Percentiles rank a stretch among this genome's conserved stretches.
phyloP scores from a whole-genome alignment of 2,888 invertebrate genomes.

The Apantesis nais region DNA sequence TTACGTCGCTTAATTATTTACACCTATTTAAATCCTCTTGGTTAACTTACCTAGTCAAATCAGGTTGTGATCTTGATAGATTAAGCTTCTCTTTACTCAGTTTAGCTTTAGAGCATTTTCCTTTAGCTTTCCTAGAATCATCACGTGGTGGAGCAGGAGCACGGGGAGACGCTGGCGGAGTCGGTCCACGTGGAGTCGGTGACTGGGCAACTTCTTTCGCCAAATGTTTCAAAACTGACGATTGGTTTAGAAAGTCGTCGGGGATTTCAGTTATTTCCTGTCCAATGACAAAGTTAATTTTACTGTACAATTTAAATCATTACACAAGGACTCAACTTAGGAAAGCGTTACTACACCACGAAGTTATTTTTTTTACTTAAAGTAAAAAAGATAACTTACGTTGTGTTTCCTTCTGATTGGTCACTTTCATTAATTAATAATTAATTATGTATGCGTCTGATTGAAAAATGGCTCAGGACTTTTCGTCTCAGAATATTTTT shows the following conservation, averaged over 20 bases:
- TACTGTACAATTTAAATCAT: neutral
- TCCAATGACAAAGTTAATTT: neutral
- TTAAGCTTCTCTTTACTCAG: constrained; percentile 87
- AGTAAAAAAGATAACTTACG: no score
- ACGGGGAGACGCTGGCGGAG: constrained; percentile 71
- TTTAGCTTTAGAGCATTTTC: constrained; percentile 71
- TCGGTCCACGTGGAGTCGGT: constrained; percentile 69
- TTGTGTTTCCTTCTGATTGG: no score
- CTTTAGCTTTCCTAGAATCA: constrained; percentile 63
- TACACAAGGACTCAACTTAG: neutral
- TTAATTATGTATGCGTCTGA: no score
- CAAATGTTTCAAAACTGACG: constrained; percentile 93
- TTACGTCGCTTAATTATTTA: neutral
- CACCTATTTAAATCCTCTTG: neutral
- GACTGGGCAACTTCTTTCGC: constrained; percentile 90
- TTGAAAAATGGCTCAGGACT: no score
- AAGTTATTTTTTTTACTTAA: no score
- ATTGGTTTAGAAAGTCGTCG: constrained; percentile 93
- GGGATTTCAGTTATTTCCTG: constrained; percentile 93
- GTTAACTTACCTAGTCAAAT: constrained; percentile 88
- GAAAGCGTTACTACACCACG: neutral
- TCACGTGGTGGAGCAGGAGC: constrained; percentile 56
- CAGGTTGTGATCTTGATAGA: constrained; percentile 93
- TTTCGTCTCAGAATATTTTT: no score
- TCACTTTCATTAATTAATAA: no score